Evolutionary conservation across 2,797 vertebrate genomes (phyloP).

Genomic region (Basileuterus tristriatus): DNA sequence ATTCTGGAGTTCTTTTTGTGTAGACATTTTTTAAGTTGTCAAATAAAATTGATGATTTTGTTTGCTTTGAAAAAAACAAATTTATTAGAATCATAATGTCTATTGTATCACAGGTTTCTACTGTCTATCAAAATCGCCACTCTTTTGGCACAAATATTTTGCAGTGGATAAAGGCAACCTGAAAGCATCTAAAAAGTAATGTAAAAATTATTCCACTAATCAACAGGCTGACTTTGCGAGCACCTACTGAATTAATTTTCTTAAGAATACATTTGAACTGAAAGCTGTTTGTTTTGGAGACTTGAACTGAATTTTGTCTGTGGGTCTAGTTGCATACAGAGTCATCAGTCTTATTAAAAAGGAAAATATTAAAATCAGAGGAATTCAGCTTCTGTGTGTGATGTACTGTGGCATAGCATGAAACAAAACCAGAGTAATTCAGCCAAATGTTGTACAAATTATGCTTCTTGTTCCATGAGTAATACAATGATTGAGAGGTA

Average conservation of each 20-base stretch:
- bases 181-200: background rate
- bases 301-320: background rate
- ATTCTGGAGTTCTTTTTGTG: background rate
- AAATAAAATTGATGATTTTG: background rate
- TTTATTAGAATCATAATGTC: background rate
- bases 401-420: fast-evolving
- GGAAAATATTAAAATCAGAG: background rate
- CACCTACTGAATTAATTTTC: background rate
- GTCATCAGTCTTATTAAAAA: background rate
- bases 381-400: background rate
- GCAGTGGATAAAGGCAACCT: background rate
- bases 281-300: background rate
- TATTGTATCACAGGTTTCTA: conserved; percentile 8
- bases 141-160: background rate
- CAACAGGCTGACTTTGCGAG: fast-evolving
- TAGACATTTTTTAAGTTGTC: background rate
- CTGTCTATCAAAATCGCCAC: background rate
- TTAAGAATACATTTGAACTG: background rate
- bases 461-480: background rate
- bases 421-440: background rate
- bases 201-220: background rate
- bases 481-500: background rate
- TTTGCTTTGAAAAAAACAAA: background rate
- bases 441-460: background rate
- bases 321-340: background rate